A percentile compares a stretch with the other conserved stretches of the same genome.
Evolutionary conservation across 2,113 vertebrate species (phyloP).

Genomic region (Rhinolophus ferrumequinum): DNA sequence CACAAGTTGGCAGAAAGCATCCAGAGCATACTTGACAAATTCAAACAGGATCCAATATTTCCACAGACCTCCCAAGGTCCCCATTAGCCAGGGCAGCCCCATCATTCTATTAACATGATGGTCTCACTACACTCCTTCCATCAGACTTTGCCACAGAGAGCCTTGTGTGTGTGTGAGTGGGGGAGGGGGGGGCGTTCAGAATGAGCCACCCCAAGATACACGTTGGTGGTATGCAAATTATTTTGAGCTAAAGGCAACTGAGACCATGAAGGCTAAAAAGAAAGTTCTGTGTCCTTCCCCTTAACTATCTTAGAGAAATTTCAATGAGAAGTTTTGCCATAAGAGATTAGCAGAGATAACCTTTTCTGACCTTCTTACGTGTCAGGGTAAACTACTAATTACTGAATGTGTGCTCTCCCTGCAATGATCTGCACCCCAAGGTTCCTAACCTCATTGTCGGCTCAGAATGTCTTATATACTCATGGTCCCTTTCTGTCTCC

Average conservation of each 20-base stretch:
- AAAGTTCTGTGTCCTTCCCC: not conserved
- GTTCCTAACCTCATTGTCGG: not conserved
- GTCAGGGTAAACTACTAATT: not conserved
- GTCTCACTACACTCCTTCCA: not conserved
- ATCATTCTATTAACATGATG: not conserved
- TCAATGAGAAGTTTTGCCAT: not conserved
- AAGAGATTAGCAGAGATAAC: not conserved
- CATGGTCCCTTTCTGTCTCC: not conserved
- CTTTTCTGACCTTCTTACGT: not conserved
- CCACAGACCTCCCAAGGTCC: too few species aligned
- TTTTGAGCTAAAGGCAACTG: not conserved
- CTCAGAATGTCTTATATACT: not conserved
- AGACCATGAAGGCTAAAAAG: not conserved
- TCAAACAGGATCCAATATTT: not conserved
- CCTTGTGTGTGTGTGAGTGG: accelerated
- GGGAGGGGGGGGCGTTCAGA: not conserved
- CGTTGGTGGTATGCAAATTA: not conserved
- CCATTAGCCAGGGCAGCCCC: not conserved
- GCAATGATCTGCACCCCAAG: not conserved
- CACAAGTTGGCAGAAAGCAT: not conserved
- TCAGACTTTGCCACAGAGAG: not conserved
- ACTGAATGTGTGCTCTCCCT: not conserved
- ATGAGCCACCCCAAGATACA: not conserved
- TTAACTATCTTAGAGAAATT: not conserved
- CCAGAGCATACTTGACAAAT: not conserved